These are phyloP conservation scores for Andrena bicolor DNA, from an alignment of 2,888 invertebrate species.

Conservation along the genomic window DNA sequence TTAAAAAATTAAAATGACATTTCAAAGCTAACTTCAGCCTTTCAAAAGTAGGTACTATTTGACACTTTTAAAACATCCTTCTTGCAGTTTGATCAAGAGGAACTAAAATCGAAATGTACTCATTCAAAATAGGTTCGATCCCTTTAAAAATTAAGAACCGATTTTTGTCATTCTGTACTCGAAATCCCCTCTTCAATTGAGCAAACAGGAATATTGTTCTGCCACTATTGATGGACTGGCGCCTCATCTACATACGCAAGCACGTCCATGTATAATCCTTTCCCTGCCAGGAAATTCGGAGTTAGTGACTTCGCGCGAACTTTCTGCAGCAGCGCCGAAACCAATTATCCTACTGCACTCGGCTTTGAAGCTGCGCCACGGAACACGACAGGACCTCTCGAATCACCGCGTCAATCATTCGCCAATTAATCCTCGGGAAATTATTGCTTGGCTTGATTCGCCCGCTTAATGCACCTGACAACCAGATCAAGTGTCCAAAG, in stretches of 20 bases:
- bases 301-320: constrained; percentile 48
- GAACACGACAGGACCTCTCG: constrained; percentile 56
- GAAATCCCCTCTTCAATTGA: neutral
- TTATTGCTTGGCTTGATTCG: constrained; percentile 72
- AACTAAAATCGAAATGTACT: too few relatives aligned
- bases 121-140: too few relatives aligned
- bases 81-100: too few relatives aligned
- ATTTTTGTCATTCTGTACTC: too few relatives aligned
- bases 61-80: too few relatives aligned
- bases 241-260: neutral
- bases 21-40: neutral
- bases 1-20: neutral
- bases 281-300: constrained; percentile 47
- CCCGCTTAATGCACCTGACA: constrained; percentile 63
- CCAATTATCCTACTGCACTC: constrained; percentile 71
- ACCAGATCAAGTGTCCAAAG: constrained; percentile 68
- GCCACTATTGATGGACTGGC: constrained; percentile 7
- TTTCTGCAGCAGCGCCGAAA: constrained; percentile 64
- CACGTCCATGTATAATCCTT: constrained; percentile 20
- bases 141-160: too few relatives aligned
- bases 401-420: constrained; percentile 72
- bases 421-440: constrained; percentile 72
- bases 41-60: neutral
- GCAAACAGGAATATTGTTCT: neutral
- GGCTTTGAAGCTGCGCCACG: constrained; percentile 59